A percentile compares a stretch with the other conserved stretches of the same genome.
These are phyloP conservation scores for Dermolepida albohirtum DNA, from an alignment of 2,888 invertebrate genomes.

Conservation along the genomic window DNA sequence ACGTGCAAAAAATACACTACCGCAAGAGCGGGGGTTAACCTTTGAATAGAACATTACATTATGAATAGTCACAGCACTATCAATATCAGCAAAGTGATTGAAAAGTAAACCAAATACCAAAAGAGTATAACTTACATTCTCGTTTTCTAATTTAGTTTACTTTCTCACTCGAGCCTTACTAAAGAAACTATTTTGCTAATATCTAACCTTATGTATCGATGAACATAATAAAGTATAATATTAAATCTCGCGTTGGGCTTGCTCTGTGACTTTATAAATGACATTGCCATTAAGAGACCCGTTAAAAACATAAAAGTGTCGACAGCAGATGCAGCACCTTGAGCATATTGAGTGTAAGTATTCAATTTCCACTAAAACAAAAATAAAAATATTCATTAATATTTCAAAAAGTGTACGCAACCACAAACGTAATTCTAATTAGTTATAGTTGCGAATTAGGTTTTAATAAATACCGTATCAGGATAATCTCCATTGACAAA, in stretches of 20 bases:
- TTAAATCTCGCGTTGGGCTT: constrained; percentile 39
- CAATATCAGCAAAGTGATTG: no score
- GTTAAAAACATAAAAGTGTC: constrained; percentile 76
- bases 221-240: constrained; percentile 48
- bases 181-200: neutral
- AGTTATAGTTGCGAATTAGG: no score
- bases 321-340: constrained; percentile 69
- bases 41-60: constrained; percentile 40
- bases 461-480: constrained; percentile 9
- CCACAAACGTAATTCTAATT: no score
- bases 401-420: neutral
- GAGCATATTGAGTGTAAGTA: constrained; percentile 51
- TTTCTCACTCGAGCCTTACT: neutral
- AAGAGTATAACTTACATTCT: neutral
- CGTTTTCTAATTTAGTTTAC: neutral
- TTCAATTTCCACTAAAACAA: constrained; percentile 61
- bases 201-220: constrained; percentile 62
- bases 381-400: neutral
- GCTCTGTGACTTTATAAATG: constrained; percentile 37
- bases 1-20: constrained; percentile 47
- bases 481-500: constrained; percentile 42
- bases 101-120: neutral
- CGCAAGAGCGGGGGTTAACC: constrained; percentile 60
- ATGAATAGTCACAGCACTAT: no score
- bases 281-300: constrained; percentile 70